Evolutionary conservation across 2,888 invertebrate genomes (phyloP), one percentile per base, ranked within the genome.

Genomic region (Troglohyphantes excavatus): DNA sequence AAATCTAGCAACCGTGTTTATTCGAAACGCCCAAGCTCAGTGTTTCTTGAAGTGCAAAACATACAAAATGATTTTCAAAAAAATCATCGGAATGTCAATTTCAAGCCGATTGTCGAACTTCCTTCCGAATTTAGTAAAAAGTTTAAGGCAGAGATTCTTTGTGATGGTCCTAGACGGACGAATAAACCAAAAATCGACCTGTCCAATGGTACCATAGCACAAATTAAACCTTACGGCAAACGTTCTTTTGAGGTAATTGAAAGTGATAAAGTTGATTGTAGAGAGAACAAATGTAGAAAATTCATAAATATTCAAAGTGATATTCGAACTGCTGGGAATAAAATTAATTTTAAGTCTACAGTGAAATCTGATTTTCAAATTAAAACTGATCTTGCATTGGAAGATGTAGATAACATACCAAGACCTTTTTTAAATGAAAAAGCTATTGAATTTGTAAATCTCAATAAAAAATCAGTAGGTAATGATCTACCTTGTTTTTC

Each of bases 31-130:
- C 6, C 46, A 17, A 46, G 46, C 26, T 26, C 72, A 23, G 27
- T 72, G n/a, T 72, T 72, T n/a, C 72, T 72, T 26, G 72, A 72
- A 26, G 53, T 78, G n/a, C 78, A 78, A 43, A 78, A 63, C 65
- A 78, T 65, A 43, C 21, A 78, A 26, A 23, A 26, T 43, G 33
- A 63, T 23, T 78, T 78, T 17, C 61, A 43, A 9, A 26, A 61
- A 29, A 21, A 21, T 21, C n/a, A 33, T 7, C n/a, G 7, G 23
- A 26, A 13, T 29, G 19, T 7, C 17, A 1, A 17, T 0, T 2
- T 17, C 2, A 78, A 78, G 26, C 21, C 39, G 1, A 6, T 13
- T 11, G n/a, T 27, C 26, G 59, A 33, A 61, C 9, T 65, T 5
- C 43, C 26, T 2, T 43, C 39, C 11, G 65, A 65, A n/a, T 78